Evolutionary conservation across 2,888 invertebrate genomes (phyloP), one percentile per base, ranked within the genome.

Genomic region (Tachina fera): DNA sequence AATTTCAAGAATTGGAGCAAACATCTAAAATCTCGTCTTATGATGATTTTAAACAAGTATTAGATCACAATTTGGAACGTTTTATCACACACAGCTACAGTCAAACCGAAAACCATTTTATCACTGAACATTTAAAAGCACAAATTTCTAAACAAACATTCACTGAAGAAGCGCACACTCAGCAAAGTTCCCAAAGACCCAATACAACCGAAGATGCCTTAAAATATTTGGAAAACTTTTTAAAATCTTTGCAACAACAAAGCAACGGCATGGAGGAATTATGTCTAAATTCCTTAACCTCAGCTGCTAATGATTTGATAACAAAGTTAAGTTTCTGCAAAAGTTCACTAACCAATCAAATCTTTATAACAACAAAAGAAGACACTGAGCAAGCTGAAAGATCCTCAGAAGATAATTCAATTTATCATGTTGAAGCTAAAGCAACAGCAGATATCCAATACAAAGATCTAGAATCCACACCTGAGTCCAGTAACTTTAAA

Each of bases 281-380:
- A 56, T 53, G 56, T 14, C 22, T 74, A 19, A 19, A 31, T 3
- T 47, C 67, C 6, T 56, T 75, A 8, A 45, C 68, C 8, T 5
- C 4, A 9, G 70, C 78, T 2, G 75, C 78, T 11, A 11, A 71
- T 16, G 65, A 79, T 45, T 74, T 82, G 43, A 58, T 78, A 58
- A 74, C 4, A 11, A 78, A 71, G 22, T 49, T 85, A 14, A 78
- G 63, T 63, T 43, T 63, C n/a, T 76, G 58, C 10, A 65, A 78
- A 65, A 71, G 31, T 53, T 63, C 19, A 31, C 9, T 0, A n/a
- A 0, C 10, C 39, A 41, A 56, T 13, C 19, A 43, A 11, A 14
- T 10, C 1, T 1, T 39, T 14, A 8, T 31, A 6, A 6, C 1
- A 10, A 19, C 61, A 10, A n/a, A 22, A 22, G 31, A 31, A 45